Conservation (phyloP, 2,797 vertebrate genomes). For the Staurois parvus region DNA sequence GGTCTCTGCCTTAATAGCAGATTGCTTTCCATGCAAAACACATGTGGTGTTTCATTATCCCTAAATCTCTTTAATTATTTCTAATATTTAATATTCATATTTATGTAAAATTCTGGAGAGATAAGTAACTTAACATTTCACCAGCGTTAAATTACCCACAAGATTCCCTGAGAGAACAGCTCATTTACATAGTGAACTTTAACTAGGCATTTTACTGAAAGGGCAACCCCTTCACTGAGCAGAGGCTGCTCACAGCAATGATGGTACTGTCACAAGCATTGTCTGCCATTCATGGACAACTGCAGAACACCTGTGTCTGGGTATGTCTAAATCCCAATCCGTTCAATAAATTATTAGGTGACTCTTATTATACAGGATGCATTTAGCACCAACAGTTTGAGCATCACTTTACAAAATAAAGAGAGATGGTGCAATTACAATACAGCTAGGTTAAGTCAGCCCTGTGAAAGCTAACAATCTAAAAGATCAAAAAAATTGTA, state of each 20-base stretch:
- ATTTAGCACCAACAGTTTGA: too few relatives aligned
- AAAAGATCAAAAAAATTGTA: too few relatives aligned
- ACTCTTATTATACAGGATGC: too few relatives aligned
- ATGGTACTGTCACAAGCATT: neutral
- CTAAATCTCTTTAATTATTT: neutral
- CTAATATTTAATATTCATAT: conserved; percentile 43
- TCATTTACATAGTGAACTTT: conserved; percentile 48
- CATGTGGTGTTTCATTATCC: conserved; percentile 25
- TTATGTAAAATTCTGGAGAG: conserved; percentile 4
- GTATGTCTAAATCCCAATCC: too few relatives aligned
- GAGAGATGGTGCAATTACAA: too few relatives aligned
- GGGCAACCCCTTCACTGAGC: conserved; percentile 13
- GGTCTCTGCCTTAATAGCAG: neutral
- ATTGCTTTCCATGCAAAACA: neutral
- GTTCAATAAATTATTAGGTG: too few relatives aligned
- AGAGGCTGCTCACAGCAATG: neutral
- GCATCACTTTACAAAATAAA: too few relatives aligned
- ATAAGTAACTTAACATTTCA: conserved; percentile 53
- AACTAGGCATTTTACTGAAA: conserved; percentile 41
- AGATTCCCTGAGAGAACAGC: conserved; percentile 10
- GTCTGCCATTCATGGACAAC: neutral
- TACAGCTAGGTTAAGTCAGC: too few relatives aligned
- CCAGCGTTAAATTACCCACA: conserved; percentile 21
- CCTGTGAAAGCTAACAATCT: too few relatives aligned
- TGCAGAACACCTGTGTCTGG: too few relatives aligned